These are phyloP conservation scores for Odiellus spinosus DNA, from an alignment of 2,888 invertebrate species.

Conservation along the genomic window DNA sequence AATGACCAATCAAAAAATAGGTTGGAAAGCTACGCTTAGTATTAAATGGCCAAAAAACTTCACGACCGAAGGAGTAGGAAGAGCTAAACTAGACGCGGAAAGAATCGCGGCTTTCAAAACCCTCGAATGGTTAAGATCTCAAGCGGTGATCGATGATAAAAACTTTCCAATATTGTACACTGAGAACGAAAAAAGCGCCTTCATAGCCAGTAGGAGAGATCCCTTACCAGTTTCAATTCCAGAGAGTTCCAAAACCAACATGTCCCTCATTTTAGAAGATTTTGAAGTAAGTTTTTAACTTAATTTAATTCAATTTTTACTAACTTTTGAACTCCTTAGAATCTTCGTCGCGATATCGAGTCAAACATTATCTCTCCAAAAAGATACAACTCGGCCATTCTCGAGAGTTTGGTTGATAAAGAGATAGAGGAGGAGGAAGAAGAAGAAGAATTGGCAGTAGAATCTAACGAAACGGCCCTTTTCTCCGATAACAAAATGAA, in stretches of 20 bases:
- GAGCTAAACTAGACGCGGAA: conserved; percentile 7
- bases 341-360: background rate
- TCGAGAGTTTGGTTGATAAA: too few relatives aligned
- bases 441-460: too few relatives aligned
- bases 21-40: conserved; percentile 7
- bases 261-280: conserved; percentile 3
- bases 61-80: conserved; percentile 3
- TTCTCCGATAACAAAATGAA: too few relatives aligned
- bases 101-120: conserved; percentile 12
- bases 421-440: too few relatives aligned
- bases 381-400: too few relatives aligned
- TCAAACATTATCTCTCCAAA: background rate
- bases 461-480: too few relatives aligned
- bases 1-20: conserved; percentile 3
- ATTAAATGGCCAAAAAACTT: conserved; percentile 7
- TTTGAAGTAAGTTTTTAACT: conserved; percentile 4
- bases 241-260: conserved; percentile 7
- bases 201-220: conserved; percentile 3
- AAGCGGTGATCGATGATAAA: conserved; percentile 11
- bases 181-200: conserved; percentile 7
- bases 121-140: conserved; percentile 15
- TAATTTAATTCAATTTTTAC: too few relatives aligned
- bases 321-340: background rate
- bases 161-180: conserved; percentile 13
- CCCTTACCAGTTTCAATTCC: conserved; percentile 12